Base-by-base conservation (phyloP, 2,888 invertebrate genomes). In the Drosophila melanosoma region DNA sequence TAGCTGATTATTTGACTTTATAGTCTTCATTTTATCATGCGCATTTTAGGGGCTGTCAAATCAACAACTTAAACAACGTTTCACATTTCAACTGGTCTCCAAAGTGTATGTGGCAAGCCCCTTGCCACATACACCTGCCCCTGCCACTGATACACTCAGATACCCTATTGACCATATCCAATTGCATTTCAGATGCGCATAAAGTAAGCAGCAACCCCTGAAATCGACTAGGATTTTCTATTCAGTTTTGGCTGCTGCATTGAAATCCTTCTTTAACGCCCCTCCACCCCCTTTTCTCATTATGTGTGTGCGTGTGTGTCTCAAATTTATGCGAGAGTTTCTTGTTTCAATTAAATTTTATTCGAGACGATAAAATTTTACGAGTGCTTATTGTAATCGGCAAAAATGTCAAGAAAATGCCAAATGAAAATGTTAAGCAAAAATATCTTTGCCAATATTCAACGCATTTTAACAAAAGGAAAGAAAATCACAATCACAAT, bases 321-420 rank as follows among this genome's bases (percentile, higher is more conserved):
- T 83, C 54, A 64, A 83, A 86, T 87, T 89, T 89, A 87, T 87
- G 90, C 86, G 80, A 78, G 79, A 78, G 87, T 90, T 90, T 87
- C 87, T 86, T 89, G 82, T 87, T 90, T 88, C 87, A 87, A 87
- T 87, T 90, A 87, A 87, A 90, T 87, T 87, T 87, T 88, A 87
- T 90, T 88, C 74, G 80, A 51, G 52, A 12, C 69, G 52, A 89
- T 87, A 90, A 87, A 90, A 90, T 88, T 87, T 87, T 80, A 87
- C 82, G 87, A 90, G 74, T 74, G 58, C 76, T 81, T 71, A 78
- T 87, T 87, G 85, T 85, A 76, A 74, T 71, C 67, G 74, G 29
- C 35, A 68, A 74, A 88, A 88, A 71, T 86, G 81, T 83, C 76
- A 78, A 75, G 78, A 68, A 86, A 86, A 86, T 83, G 49, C 66